Evolutionary conservation across 2,113 vertebrate genomes (phyloP).

Genomic region (Caloenas nicobarica): DNA sequence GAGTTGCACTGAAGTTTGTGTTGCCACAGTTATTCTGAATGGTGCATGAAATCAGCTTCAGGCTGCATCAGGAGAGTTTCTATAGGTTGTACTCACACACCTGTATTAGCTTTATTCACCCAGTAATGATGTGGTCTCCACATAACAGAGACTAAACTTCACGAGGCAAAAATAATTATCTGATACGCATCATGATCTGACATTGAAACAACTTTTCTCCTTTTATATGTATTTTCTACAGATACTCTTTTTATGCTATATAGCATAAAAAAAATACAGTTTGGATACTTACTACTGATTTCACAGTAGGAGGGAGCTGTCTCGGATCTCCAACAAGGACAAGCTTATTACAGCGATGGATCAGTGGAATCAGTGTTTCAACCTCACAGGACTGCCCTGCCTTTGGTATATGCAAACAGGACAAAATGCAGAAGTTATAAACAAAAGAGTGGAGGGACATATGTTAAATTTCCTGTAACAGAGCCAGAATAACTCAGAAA

Average conservation of each 20-base stretch:
- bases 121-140: not conserved
- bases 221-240: not conserved
- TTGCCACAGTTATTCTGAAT: not conserved
- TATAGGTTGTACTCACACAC: not conserved
- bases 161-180: not conserved
- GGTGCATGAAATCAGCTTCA: not conserved
- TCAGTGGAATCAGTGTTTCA: slow-evolving; percentile 84
- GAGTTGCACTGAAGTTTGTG: not conserved
- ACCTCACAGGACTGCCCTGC: slow-evolving; percentile 87
- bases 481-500: not conserved
- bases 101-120: not conserved
- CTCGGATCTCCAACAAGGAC: slow-evolving; percentile 86
- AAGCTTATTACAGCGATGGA: slow-evolving; percentile 81
- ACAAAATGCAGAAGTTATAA: not conserved
- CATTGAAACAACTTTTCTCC: rapidly evolving
- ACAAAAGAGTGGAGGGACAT: not conserved
- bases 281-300: slow-evolving; percentile 77
- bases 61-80: not conserved
- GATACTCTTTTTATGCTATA: not conserved
- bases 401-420: slow-evolving; percentile 54
- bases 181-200: not conserved
- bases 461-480: not conserved
- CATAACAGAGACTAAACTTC: not conserved
- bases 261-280: not conserved
- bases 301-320: slow-evolving; percentile 87